phyloP scores from a whole-genome alignment of 2,797 vertebrate species.

The Mastacembelus armatus region DNA sequence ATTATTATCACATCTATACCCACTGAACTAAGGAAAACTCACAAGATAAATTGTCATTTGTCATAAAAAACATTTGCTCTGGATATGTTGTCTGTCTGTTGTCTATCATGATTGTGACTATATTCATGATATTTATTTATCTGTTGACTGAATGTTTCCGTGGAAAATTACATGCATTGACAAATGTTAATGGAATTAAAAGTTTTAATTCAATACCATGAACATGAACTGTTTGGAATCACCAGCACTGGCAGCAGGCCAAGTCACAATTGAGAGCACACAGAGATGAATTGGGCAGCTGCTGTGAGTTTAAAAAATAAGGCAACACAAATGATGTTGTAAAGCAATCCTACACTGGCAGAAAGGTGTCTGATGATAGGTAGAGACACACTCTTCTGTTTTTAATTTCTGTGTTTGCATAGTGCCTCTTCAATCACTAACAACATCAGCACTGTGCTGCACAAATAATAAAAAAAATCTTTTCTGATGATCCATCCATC shows the following conservation, averaged over 20 bases:
- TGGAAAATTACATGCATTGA: constrained; percentile 11
- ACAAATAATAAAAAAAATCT: too few relatives aligned
- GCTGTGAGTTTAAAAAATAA: constrained; percentile 3
- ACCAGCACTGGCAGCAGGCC: constrained; percentile 11
- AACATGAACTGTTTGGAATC: constrained; percentile 29
- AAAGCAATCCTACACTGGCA: constrained; percentile 14
- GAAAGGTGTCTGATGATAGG: neutral
- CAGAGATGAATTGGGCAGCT: constrained; percentile 14
- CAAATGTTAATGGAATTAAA: constrained; percentile 30
- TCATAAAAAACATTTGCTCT: too few relatives aligned
- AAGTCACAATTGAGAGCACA: constrained; percentile 29
- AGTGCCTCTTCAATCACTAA: constrained; percentile 18
- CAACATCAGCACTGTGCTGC: neutral
- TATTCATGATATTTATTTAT: constrained; percentile 13
- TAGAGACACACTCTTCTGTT: constrained; percentile 2
- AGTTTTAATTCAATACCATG: constrained; percentile 13
- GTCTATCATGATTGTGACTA: constrained; percentile 13
- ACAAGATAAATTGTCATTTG: constrained; percentile 25
- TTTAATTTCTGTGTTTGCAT: constrained; percentile 29
- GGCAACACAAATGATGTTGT: constrained; percentile 15
- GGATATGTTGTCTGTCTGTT: constrained; percentile 17
- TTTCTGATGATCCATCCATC: too few relatives aligned
- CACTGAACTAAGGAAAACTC: neutral
- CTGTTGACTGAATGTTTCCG: constrained; percentile 31
- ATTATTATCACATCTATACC: too few relatives aligned